A percentile compares a stretch with the other conserved stretches of the same genome.
Evolutionary conservation across 2,888 invertebrate genomes (phyloP).

Genomic region (Amphiduros pacificus): DNA sequence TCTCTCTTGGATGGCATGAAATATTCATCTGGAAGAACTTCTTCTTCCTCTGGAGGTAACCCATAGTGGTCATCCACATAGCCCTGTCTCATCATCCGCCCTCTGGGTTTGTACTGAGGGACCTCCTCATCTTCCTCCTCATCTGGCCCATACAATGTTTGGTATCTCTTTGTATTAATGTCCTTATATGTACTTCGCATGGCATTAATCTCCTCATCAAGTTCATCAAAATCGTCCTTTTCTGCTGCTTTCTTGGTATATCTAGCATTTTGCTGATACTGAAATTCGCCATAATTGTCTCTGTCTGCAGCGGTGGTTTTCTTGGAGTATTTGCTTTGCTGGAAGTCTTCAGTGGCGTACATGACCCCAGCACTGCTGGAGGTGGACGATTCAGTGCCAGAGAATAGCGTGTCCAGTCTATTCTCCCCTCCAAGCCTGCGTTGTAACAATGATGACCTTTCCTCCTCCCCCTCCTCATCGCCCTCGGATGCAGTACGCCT

Average conservation of each 20-base stretch:
- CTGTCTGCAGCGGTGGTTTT: no score
- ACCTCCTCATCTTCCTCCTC: background rate
- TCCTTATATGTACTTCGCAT: conserved; percentile 2
- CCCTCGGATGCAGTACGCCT: background rate
- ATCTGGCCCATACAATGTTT: background rate
- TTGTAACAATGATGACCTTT: conserved; percentile 10
- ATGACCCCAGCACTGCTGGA: background rate
- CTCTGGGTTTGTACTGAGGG: background rate
- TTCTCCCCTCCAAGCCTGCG: conserved; percentile 3
- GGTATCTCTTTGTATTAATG: background rate
- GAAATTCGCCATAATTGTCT: no score
- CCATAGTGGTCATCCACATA: conserved; percentile 6
- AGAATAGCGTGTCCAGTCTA: background rate
- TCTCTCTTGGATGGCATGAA: conserved; percentile 18
- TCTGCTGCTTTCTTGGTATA: no score
- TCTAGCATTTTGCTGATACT: background rate
- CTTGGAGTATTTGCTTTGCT: background rate
- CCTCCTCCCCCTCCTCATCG: conserved; percentile 12
- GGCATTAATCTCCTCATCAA: conserved; percentile 10
- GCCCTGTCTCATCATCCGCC: conserved; percentile 6
- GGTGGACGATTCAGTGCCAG: background rate
- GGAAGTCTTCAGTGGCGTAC: background rate
- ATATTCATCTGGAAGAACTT: conserved; percentile 15
- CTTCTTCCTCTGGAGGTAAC: background rate
- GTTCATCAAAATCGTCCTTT: conserved; percentile 1